Base-by-base conservation (phyloP, 2,113 vertebrate genomes). In the Columba janthina region DNA sequence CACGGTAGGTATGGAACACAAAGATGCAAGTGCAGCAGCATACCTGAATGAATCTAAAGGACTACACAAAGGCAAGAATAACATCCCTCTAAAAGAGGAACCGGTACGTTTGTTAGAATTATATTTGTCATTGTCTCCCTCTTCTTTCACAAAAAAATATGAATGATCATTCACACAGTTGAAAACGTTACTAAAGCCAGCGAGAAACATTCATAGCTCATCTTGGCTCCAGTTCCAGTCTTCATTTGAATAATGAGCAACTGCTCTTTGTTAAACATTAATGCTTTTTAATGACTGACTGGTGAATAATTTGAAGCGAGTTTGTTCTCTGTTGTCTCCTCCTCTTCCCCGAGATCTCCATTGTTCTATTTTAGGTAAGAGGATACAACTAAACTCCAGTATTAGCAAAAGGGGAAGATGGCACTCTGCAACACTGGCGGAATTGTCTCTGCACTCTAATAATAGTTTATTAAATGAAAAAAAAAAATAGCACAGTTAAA, bases 211-310 rank as follows among this genome's bases (percentile, higher is more conserved):
- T 93, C 88, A 95, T 15, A 94, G 88, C 88, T 96, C 92, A 88
- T 93, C 90, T 85, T 94, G 95, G 95, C 96, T 91, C 85, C 40
- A 48, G 54, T 91, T 95, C 67, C 66, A 94, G 85, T 40, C 88
- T 61, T 75, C 54, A 85, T 93, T 14, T 79, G 90, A 94, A 91
- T 93, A 97, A 96, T 42, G 74, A 96, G 88, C 81, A 95, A 97
- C 95, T 65, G 95, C 85, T 96, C 94, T 93, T 95, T 88, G 94
- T 96, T 89, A 91, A 92, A 88, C 87, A 96, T 91, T 94, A 93
- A 96, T 20, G 70, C 70, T 74, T 77, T 84, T 91, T 85, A 95
- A 94, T 91, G 75, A 90, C 66, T 96, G 88, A 88, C 75, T 95
- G 78, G 71, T 69, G 75, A 97, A 93, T 94, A 95, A 88, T 76